A percentile compares a stretch with the other conserved stretches of the same genome.
These are phyloP conservation scores for Ranitomeya imitator DNA, from an alignment of 2,113 vertebrate species.

Conservation along the genomic window DNA sequence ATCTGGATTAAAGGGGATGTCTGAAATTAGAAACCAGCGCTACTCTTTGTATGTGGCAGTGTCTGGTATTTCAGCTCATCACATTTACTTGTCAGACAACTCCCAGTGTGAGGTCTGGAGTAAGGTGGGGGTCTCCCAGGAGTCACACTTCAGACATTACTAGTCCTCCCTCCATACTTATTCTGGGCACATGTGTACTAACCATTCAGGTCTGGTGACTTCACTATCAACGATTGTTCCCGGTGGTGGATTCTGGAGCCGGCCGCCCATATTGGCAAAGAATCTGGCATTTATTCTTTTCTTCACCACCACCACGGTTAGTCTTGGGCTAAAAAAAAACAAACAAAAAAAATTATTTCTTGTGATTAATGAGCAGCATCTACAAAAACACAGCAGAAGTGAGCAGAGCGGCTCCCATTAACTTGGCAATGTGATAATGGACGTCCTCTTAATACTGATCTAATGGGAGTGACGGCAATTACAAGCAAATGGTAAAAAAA, in stretches of 20 bases:
- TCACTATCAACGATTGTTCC: slow-evolving; percentile 87
- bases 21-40: too few relatives aligned
- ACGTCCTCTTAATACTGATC: too few relatives aligned
- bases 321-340: slow-evolving; percentile 76
- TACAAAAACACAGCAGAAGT: too few relatives aligned
- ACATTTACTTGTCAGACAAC: background rate
- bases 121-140: background rate
- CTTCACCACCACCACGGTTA: slow-evolving; percentile 92
- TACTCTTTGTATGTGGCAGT: too few relatives aligned
- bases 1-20: too few relatives aligned
- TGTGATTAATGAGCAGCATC: too few relatives aligned
- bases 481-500: too few relatives aligned
- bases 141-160: background rate
- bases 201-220: slow-evolving; percentile 96
- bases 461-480: too few relatives aligned
- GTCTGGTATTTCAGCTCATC: too few relatives aligned
- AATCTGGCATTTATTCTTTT: slow-evolving; percentile 86
- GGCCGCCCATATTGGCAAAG: slow-evolving; percentile 74
- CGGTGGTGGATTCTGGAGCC: slow-evolving; percentile 84
- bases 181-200: slow-evolving; percentile 48
- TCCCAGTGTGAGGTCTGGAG: background rate
- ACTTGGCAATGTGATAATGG: too few relatives aligned
- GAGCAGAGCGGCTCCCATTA: too few relatives aligned
- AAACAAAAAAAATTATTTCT: background rate
- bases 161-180: background rate